phyloP scores from a whole-genome alignment of 2,888 invertebrate genomes.

The Campoletis raptor region DNA sequence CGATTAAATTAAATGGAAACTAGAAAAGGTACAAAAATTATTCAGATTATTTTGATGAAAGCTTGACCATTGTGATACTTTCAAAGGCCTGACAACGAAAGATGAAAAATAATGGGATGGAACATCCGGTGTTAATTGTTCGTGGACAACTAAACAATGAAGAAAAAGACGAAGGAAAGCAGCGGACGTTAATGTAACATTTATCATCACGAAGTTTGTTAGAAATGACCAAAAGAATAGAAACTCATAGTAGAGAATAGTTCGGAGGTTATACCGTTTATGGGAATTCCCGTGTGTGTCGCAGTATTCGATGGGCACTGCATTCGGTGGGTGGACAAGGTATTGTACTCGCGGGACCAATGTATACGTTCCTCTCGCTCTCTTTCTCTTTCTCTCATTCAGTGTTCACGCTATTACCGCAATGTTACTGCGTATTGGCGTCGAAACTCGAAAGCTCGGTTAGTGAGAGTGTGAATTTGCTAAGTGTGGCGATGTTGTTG shows the following conservation, averaged over 20 bases:
- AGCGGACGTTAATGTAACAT: background rate
- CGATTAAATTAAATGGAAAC: background rate
- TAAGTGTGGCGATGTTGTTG: slow-evolving; percentile 24
- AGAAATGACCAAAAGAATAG: background rate
- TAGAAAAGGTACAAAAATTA: background rate
- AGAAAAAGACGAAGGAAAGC: background rate
- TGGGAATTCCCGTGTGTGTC: slow-evolving; percentile 52
- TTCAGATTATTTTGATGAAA: background rate
- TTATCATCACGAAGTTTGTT: background rate
- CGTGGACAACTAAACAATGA: background rate
- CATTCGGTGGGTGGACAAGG: slow-evolving; percentile 51
- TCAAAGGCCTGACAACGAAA: background rate
- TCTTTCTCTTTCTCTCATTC: background rate
- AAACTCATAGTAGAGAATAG: background rate
- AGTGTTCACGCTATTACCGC: slow-evolving; percentile 7
- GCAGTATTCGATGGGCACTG: slow-evolving; percentile 53
- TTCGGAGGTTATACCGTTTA: slow-evolving; percentile 1
- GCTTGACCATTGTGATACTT: background rate
- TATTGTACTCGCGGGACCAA: slow-evolving; percentile 65
- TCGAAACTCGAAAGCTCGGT: slow-evolving; percentile 52
- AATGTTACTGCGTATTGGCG: slow-evolving; percentile 15
- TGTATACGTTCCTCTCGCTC: slow-evolving; percentile 29
- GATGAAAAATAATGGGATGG: background rate
- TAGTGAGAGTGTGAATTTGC: slow-evolving; percentile 41
- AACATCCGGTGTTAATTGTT: background rate